Conservation (phyloP, 2,797 vertebrate species). For the Anabacerthia variegaticeps region DNA sequence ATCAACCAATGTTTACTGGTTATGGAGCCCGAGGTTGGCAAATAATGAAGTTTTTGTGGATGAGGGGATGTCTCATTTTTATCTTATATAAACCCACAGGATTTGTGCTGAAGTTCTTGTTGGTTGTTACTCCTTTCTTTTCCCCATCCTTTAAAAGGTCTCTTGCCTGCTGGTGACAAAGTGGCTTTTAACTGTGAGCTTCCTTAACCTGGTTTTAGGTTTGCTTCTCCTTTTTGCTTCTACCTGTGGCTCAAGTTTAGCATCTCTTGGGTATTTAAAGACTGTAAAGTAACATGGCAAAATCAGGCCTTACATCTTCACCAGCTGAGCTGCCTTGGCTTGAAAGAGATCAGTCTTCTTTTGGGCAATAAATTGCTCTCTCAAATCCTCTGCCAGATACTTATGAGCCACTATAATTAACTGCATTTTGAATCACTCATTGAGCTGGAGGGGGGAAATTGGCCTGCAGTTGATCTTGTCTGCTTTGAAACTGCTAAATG, state of each 20-base stretch:
- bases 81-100: neutral
- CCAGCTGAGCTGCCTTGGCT: neutral
- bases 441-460: constrained; percentile 13
- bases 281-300: neutral
- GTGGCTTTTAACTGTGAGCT: neutral
- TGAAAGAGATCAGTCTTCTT: neutral
- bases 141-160: neutral
- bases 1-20: constrained; percentile 43
- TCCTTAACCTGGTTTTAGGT: neutral
- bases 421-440: neutral
- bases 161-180: neutral
- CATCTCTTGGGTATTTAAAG: neutral
- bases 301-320: neutral
- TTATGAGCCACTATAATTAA: constrained; percentile 24
- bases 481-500: constrained; percentile 30
- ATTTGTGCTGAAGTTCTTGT: neutral
- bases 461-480: constrained; percentile 8
- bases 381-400: constrained; percentile 19
- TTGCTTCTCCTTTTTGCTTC: neutral
- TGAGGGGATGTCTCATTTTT: constrained; percentile 6
- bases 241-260: neutral
- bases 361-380: neutral
- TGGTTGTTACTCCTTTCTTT: neutral
- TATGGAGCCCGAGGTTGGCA: neutral
- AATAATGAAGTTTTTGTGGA: constrained; percentile 52